Base-by-base conservation (phyloP, 1,140 invertebrate genomes). In the Ostrea denselamellosa region DNA sequence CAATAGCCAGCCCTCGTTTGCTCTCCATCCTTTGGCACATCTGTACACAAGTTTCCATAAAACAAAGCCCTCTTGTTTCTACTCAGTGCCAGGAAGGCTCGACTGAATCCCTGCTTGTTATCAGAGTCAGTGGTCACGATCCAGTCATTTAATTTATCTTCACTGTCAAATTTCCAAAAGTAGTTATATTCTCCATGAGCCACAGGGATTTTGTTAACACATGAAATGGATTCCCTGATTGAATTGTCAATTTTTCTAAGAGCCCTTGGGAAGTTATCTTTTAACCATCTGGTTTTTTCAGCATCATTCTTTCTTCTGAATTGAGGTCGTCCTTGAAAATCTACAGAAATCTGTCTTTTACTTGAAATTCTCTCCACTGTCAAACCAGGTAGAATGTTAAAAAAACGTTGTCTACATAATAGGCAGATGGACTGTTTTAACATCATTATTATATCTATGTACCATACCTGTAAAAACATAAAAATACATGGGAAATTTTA, bases 21-120 rank as follows among this genome's bases (percentile, higher is more conserved):
- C 87, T 95, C 95, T 19, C 98, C 98, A 96, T 98, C 97, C 94
- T 97, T 97, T 1, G 97, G 97, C 44, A 97, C 94, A 89, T 96
- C 95, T 0, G 96, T 96, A 91, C 96, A 96, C 0, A 98, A 92
- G 82, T 95, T 95, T 0, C 98, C 98, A 89, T 96, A 96, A 93
- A 99, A 99, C 19, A 97, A 90, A 0, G 96, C 97, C 90, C 96
- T 96, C 0, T 97, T 97, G 3, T 96, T 94, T 22, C 95, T 93
- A 91, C 97, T 97, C 5, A 95, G 90, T 5, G 90, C 90, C 9
- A 96, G 93, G 19, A 93, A 94, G 88, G 97, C 97, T 82, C 92
- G 95, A 92, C 98, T 98, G 92, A 95, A 96, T 5, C 98, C 98
- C 92, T 97, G 96, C 86, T 96, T 96, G 92, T 97, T 96, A 94